Evolutionary conservation across 2,797 vertebrate species (phyloP).

Genomic region (Australoheros facetus): DNA sequence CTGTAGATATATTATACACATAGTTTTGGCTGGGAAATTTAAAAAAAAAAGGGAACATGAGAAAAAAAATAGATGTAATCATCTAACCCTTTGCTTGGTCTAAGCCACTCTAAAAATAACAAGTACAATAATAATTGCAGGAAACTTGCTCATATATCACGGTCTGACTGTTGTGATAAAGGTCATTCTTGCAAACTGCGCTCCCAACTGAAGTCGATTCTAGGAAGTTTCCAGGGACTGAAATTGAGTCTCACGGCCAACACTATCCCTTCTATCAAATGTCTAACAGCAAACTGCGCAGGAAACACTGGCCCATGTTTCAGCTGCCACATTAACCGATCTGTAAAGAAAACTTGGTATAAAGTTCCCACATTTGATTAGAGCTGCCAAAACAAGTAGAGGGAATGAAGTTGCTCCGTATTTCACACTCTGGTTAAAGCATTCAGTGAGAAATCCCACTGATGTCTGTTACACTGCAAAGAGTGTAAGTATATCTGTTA

Average conservation of each 20-base stretch:
- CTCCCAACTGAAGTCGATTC: background rate
- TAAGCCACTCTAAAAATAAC: slow-evolving; percentile 36
- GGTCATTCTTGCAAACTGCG: background rate
- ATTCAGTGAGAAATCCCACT: slow-evolving; percentile 33
- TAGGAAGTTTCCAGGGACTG: slow-evolving; percentile 24
- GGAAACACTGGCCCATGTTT: slow-evolving; percentile 35
- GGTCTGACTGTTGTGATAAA: slow-evolving; percentile 17
- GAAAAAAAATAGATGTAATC: slow-evolving; percentile 4
- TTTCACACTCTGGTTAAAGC: slow-evolving; percentile 35
- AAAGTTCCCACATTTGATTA: slow-evolving; percentile 25
- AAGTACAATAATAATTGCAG: slow-evolving; percentile 23
- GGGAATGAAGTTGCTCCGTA: slow-evolving; percentile 10
- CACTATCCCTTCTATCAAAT: slow-evolving; percentile 28
- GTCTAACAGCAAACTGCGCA: slow-evolving; percentile 14
- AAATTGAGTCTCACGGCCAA: slow-evolving; percentile 19
- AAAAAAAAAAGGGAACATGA: background rate
- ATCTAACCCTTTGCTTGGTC: background rate
- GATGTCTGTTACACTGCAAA: slow-evolving; percentile 26
- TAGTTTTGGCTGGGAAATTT: background rate
- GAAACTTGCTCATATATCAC: slow-evolving; percentile 35
- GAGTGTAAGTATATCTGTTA: slow-evolving; percentile 26
- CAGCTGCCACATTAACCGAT: slow-evolving; percentile 25
- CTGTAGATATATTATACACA: slow-evolving; percentile 4
- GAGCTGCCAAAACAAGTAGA: slow-evolving; percentile 39
- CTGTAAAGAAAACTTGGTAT: slow-evolving; percentile 14